Evolutionary conservation across 2,888 invertebrate species (phyloP).

Genomic region (Zhuqinia jingwanae): DNA sequence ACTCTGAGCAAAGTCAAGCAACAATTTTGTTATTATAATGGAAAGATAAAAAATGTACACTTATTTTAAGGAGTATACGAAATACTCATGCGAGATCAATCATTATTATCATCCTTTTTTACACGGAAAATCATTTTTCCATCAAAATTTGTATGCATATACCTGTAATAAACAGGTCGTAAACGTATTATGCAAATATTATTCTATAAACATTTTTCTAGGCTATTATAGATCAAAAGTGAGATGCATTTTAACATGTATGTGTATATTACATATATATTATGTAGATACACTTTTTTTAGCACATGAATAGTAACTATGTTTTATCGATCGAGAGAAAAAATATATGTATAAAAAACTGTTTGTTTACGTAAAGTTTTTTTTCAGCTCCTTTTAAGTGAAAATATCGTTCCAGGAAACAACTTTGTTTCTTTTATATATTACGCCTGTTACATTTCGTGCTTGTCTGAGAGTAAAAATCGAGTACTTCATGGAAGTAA

Average conservation of each 20-base stretch:
- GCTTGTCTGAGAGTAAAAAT: background rate
- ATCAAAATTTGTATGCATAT: background rate
- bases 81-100: constrained; percentile 30
- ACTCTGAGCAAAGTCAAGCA: too few relatives aligned
- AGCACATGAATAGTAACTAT: background rate
- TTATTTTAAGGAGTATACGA: background rate
- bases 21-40: constrained; percentile 17
- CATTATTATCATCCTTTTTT: constrained; percentile 18
- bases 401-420: constrained; percentile 66
- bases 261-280: background rate
- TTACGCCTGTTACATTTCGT: constrained; percentile 5
- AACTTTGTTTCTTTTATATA: constrained; percentile 62
- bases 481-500: background rate
- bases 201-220: too few relatives aligned
- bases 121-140: background rate
- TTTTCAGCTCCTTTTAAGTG: constrained; percentile 29
- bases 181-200: too few relatives aligned
- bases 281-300: too few relatives aligned
- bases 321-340: constrained; percentile 55
- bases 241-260: background rate
- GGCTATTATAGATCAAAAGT: too few relatives aligned
- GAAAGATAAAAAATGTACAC: background rate
- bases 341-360: too few relatives aligned
- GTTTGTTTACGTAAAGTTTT: constrained; percentile 8
- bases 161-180: background rate